Evolutionary conservation across 2,888 invertebrate species (phyloP), one percentile per base, ranked within the genome.

Genomic region (Ecdyonurus torrentis): DNA sequence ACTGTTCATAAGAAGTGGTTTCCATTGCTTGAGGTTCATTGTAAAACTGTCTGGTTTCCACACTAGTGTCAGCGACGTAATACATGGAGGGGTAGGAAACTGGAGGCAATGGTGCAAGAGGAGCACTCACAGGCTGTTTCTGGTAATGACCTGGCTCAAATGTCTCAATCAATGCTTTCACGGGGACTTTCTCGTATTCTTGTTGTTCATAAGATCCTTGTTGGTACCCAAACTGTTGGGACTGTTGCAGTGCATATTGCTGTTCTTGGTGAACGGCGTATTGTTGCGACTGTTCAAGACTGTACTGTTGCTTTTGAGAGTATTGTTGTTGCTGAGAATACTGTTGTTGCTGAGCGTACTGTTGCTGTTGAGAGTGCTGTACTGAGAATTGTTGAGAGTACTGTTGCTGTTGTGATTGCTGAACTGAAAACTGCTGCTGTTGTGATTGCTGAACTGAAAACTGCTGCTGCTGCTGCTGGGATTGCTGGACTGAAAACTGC

Each of bases 31-130:
- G 55, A 5, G n/a, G 55, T 22, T 55, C 55, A 55, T 55, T 22
- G 24, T 69, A 68, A 65, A 70, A 73, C 62, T 71, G 69, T 59
- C 70, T 70, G 0, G 72, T 71, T 67, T 74, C 71, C 2, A 75
- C 73, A 61, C 69, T 70, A 1, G 74, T 69, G 63, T 74, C 75
- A 2, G 75, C 70, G 0, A 75, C 72, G 64, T 74, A 74, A 66
- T 71, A 76, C 60, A 55, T 18, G 7, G 55, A 20, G 15, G 55
- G 55, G 7, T 55, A n/a, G 7, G 10, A 20, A 7, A 10, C 5
- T 22, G 5, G 15, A 5, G 5, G 37, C 37, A 10, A 15, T 10
- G 7, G 15, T 37, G 37, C 37, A 10, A 15, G 7, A 10, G 37
- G 37, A 10, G 37, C 37, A 37, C 7, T 10, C 5, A 10, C 10